These are phyloP conservation scores for Jaculus jaculus DNA, from an alignment of 2,113 vertebrate genomes.

Conservation along the genomic window DNA sequence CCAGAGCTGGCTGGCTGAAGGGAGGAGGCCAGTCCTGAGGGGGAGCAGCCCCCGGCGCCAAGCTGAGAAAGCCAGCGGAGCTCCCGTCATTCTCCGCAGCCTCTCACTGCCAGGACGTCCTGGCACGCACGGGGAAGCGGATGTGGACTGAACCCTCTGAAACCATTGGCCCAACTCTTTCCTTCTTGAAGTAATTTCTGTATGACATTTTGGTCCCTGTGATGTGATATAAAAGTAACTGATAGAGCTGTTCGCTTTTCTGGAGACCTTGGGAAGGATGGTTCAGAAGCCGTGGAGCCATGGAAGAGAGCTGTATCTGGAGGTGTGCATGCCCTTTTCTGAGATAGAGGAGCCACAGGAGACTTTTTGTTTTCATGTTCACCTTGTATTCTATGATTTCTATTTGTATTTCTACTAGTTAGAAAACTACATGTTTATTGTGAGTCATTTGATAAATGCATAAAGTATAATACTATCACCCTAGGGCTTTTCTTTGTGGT, in stretches of 20 bases:
- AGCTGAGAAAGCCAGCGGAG: too few relatives aligned
- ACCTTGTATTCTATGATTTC: not conserved
- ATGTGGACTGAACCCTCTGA: not conserved
- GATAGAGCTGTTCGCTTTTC: not conserved
- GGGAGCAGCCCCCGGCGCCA: not conserved
- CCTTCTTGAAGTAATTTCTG: not conserved
- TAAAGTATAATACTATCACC: not conserved
- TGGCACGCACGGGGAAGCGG: not conserved
- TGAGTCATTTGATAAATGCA: not conserved
- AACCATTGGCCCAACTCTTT: not conserved
- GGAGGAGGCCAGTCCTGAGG: too few relatives aligned
- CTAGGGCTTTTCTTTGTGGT: not conserved
- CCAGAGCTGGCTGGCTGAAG: not conserved
- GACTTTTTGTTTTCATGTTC: not conserved
- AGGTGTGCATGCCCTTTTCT: not conserved
- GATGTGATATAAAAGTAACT: not conserved
- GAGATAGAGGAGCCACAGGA: not conserved
- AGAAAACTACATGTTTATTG: not conserved
- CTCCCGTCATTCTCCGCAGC: not conserved
- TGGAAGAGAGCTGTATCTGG: not conserved
- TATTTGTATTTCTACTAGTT: not conserved
- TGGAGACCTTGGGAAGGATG: not conserved
- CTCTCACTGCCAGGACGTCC: not conserved
- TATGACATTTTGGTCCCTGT: not conserved
- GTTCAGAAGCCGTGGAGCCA: not conserved